phyloP scores from a whole-genome alignment of 2,113 vertebrate species.

The Pelecanoides urinatrix region DNA sequence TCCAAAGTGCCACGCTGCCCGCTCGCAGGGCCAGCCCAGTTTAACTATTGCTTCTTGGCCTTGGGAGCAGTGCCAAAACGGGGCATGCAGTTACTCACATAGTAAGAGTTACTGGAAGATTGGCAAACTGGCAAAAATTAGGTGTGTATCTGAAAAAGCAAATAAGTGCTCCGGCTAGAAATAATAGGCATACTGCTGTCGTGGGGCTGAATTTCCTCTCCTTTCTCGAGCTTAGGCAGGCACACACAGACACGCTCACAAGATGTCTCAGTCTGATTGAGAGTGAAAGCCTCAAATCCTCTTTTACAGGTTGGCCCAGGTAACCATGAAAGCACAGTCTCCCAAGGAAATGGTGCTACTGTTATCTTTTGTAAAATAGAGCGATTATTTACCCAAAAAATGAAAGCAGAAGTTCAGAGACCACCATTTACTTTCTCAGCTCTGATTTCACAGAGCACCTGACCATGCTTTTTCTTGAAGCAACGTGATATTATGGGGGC shows the following conservation, averaged over 20 bases:
- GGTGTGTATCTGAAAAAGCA: not conserved
- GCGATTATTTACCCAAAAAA: not conserved
- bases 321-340: not conserved
- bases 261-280: not conserved
- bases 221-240: not conserved
- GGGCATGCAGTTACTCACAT: fast-evolving
- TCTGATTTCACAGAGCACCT: not conserved
- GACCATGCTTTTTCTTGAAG: not conserved
- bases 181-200: not conserved
- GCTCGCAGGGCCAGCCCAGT: not conserved
- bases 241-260: not conserved
- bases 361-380: not conserved
- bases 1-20: fast-evolving
- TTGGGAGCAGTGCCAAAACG: not conserved
- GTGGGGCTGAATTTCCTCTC: not conserved
- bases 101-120: not conserved
- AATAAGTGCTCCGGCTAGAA: not conserved
- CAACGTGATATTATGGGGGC: not conserved
- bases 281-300: not conserved
- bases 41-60: not conserved
- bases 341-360: not conserved
- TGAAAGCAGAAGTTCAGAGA: not conserved
- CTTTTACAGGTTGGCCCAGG: not conserved
- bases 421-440: not conserved
- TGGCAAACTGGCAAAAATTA: not conserved